These are phyloP conservation scores for Agrilus planipennis DNA, from an alignment of 1,140 invertebrate genomes.

Conservation along the genomic window DNA sequence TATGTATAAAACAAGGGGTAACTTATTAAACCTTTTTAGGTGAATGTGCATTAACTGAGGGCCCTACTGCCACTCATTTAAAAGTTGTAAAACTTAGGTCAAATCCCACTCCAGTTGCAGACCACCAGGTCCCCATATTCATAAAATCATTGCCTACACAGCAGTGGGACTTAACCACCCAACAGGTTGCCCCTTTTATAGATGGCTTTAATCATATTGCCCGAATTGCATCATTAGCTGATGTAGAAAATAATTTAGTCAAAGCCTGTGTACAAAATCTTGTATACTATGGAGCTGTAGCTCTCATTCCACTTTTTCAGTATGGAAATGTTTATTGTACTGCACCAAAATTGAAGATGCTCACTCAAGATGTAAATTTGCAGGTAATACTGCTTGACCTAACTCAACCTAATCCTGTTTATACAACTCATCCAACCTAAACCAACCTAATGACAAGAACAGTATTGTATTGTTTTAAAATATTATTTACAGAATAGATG, in stretches of 20 bases:
- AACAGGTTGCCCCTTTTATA: constrained; percentile 77
- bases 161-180: constrained; percentile 86
- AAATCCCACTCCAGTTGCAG: constrained; percentile 72
- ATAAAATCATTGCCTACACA: constrained; percentile 45
- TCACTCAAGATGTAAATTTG: constrained; percentile 55
- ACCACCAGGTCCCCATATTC: constrained; percentile 86
- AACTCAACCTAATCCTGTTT: too few relatives aligned
- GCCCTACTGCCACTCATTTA: constrained; percentile 66
- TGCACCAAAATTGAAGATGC: constrained; percentile 65
- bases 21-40: constrained; percentile 16
- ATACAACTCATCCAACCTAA: too few relatives aligned
- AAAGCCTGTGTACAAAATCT: constrained; percentile 92
- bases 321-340: constrained; percentile 89
- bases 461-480: constrained; percentile 1
- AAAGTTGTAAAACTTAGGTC: constrained; percentile 63
- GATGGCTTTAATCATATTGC: constrained; percentile 87
- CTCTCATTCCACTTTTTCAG: constrained; percentile 80
- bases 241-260: constrained; percentile 87
- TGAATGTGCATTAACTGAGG: constrained; percentile 43
- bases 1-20: neutral
- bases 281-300: constrained; percentile 62
- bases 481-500: constrained; percentile 21
- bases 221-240: constrained; percentile 67
- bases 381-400: too few relatives aligned
- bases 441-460: too few relatives aligned